phyloP scores from a whole-genome alignment of 2,113 vertebrate genomes.

The Chamaea fasciata region DNA sequence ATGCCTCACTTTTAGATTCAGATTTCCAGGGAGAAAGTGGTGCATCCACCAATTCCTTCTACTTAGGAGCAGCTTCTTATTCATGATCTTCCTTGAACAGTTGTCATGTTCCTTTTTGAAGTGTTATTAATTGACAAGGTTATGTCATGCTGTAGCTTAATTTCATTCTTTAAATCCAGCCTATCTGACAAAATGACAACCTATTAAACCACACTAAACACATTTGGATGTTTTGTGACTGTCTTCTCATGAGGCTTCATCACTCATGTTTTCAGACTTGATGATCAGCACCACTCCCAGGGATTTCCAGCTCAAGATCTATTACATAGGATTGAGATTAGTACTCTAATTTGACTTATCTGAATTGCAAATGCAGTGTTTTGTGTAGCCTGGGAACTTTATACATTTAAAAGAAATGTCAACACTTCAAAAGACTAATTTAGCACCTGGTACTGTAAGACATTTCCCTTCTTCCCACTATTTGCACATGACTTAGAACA shows the following conservation, averaged over 20 bases:
- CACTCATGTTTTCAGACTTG: not conserved
- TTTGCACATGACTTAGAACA: not conserved
- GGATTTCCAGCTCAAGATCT: constrained; percentile 36
- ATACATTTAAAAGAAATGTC: constrained; percentile 5
- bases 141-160: not conserved
- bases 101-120: not conserved
- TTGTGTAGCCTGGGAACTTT: not conserved
- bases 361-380: constrained; percentile 33
- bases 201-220: not conserved
- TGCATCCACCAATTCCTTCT: not conserved
- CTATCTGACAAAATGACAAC: constrained; percentile 6
- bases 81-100: not conserved
- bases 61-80: not conserved
- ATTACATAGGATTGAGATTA: not conserved
- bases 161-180: not conserved
- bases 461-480: not conserved
- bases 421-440: constrained; percentile 21
- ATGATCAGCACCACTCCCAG: not conserved
- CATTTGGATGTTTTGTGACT: not conserved
- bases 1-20: not conserved
- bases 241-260: not conserved
- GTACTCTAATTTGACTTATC: not conserved
- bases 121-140: not conserved
- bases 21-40: not conserved
- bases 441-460: not conserved